Conservation (phyloP, 1,140 invertebrate species). For the Bombus impatiens region DNA sequence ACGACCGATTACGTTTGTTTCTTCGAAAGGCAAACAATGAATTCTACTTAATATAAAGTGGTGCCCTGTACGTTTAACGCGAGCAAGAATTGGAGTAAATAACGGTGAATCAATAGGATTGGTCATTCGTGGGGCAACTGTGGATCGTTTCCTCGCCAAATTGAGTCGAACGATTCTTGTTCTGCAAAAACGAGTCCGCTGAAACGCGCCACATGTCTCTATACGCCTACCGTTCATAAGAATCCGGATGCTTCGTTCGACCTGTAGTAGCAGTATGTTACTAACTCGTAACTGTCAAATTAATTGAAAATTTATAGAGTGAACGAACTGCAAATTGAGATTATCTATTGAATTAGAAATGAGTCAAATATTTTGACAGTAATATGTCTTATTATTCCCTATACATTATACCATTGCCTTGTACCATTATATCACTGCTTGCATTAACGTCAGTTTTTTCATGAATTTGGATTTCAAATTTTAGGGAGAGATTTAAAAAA, state of each 20-base stretch:
- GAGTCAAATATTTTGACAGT: no score
- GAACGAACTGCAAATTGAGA: not conserved
- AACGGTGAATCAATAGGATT: conserved; percentile 32
- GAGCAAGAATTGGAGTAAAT: conserved; percentile 23
- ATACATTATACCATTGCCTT: no score
- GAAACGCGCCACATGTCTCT: not conserved
- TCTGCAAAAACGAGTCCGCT: not conserved
- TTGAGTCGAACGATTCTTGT: conserved; percentile 36
- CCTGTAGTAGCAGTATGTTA: not conserved
- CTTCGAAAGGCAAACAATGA: not conserved
- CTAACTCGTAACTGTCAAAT: not conserved
- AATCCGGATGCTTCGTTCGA: not conserved
- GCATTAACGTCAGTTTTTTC: not conserved
- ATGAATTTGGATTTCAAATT: not conserved
- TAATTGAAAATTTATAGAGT: not conserved
- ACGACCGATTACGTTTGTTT: not conserved
- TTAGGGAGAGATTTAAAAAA: not conserved
- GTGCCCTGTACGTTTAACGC: not conserved
- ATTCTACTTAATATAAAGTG: not conserved
- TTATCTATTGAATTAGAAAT: not conserved
- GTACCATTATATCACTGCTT: no score
- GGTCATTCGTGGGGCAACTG: not conserved
- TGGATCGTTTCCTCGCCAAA: conserved; percentile 36
- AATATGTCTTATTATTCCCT: no score
- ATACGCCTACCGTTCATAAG: not conserved